phyloP scores from a whole-genome alignment of 2,113 vertebrate genomes.

The Semnornis frantzii region DNA sequence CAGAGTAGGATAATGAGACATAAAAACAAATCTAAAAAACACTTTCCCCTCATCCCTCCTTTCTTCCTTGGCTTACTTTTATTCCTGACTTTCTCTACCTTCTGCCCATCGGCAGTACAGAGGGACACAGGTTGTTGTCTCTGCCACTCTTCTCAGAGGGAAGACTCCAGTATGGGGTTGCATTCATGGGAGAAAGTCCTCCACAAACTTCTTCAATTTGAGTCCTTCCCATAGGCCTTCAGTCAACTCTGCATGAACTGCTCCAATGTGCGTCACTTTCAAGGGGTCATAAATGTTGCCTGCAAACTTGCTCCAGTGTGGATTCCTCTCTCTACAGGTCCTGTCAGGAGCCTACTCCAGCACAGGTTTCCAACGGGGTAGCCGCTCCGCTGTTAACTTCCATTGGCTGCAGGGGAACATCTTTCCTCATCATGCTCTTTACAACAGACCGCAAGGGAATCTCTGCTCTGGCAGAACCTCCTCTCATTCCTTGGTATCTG shows the following conservation, averaged over 20 bases:
- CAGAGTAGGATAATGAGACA: background rate
- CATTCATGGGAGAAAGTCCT: background rate
- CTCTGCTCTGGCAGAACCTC: background rate
- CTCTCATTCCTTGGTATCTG: background rate
- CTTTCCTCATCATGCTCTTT: background rate
- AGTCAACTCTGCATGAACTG: background rate
- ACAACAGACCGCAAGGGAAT: background rate
- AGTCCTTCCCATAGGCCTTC: background rate
- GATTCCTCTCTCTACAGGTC: background rate
- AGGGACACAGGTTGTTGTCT: background rate
- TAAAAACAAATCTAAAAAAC: background rate
- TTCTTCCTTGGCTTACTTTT: background rate
- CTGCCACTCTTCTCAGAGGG: background rate
- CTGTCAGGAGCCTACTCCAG: background rate
- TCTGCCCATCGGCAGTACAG: rapidly evolving
- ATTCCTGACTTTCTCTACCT: background rate
- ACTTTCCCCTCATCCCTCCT: background rate
- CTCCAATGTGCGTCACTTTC: background rate
- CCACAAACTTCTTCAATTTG: background rate
- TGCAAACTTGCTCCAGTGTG: background rate
- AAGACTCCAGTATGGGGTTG: background rate
- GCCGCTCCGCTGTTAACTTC: background rate
- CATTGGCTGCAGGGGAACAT: background rate
- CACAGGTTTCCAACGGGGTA: too few relatives aligned
- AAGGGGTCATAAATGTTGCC: background rate